Evolutionary conservation across 2,888 invertebrate genomes (phyloP).

Genomic region (Yponomeuta sedellus): DNA sequence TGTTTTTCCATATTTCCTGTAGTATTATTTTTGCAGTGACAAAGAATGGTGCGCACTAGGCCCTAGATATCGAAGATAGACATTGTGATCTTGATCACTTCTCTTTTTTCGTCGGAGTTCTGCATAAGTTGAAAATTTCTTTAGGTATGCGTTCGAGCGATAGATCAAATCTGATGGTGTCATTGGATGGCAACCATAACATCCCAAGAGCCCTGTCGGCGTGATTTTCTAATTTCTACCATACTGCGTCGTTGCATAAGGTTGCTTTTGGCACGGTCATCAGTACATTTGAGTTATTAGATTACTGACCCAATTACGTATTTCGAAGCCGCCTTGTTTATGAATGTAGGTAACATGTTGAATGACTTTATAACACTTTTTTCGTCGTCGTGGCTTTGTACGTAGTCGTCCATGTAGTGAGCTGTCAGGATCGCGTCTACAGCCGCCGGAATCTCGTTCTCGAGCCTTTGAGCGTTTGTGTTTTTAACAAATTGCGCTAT

Average conservation of each 20-base stretch:
- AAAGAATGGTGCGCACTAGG: too few species aligned
- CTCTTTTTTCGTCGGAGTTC: too few species aligned
- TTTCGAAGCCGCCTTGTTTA: slow-evolving; percentile 18
- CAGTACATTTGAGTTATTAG: slow-evolving; percentile 16
- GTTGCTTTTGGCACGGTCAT: not conserved
- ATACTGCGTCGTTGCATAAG: not conserved
- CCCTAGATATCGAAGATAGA: too few species aligned
- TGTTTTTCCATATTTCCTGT: too few species aligned
- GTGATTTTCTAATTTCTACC: slow-evolving; percentile 5
- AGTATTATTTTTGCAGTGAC: too few species aligned
- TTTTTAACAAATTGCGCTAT: slow-evolving; percentile 24
- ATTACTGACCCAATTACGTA: slow-evolving; percentile 28
- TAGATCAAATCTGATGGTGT: too few species aligned
- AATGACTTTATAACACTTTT: not conserved
- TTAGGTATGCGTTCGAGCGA: too few species aligned
- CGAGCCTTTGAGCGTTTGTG: slow-evolving; percentile 21
- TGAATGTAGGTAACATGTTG: slow-evolving; percentile 10
- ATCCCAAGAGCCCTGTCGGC: not conserved
- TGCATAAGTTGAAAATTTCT: too few species aligned
- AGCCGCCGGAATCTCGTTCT: slow-evolving; percentile 15
- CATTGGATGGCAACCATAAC: too few species aligned
- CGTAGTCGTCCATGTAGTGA: slow-evolving; percentile 15
- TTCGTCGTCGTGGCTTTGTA: slow-evolving; percentile 12
- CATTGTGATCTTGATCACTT: too few species aligned
- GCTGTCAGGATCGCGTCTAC: not conserved